Conservation (phyloP, 2,113 vertebrate species). For the Phoenicopterus ruber region DNA sequence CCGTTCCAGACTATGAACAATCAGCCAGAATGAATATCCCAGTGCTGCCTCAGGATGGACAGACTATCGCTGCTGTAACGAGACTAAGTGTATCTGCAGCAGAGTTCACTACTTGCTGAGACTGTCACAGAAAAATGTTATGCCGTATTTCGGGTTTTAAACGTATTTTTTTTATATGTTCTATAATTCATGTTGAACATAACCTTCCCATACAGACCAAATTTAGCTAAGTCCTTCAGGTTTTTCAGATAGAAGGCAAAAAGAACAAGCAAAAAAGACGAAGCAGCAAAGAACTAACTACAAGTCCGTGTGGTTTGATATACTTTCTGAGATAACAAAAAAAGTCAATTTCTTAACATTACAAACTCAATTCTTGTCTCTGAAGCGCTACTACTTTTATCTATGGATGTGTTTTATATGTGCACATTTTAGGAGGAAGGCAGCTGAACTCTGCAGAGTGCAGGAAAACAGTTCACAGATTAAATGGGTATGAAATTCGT, state of each 20-base stretch:
- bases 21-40: not conserved
- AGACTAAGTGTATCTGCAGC: not conserved
- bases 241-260: slow-evolving; percentile 10
- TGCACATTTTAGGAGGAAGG: not conserved
- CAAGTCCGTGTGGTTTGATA: not conserved
- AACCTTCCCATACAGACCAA: not conserved
- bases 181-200: not conserved
- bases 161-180: not conserved
- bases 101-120: not conserved
- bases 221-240: not conserved
- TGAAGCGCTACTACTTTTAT: not conserved
- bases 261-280: not conserved
- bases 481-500: not conserved
- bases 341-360: not conserved
- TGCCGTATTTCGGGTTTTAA: not conserved
- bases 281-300: not conserved
- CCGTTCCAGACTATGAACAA: not conserved
- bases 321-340: not conserved
- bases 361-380: slow-evolving; percentile 2
- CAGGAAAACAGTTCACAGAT: not conserved
- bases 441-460: not conserved
- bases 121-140: not conserved
- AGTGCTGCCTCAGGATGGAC: not conserved
- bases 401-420: not conserved
- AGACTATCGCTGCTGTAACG: not conserved